These are phyloP conservation scores for Platichthys stellatus DNA, from an alignment of 2,113 vertebrate species.

Conservation along the genomic window DNA sequence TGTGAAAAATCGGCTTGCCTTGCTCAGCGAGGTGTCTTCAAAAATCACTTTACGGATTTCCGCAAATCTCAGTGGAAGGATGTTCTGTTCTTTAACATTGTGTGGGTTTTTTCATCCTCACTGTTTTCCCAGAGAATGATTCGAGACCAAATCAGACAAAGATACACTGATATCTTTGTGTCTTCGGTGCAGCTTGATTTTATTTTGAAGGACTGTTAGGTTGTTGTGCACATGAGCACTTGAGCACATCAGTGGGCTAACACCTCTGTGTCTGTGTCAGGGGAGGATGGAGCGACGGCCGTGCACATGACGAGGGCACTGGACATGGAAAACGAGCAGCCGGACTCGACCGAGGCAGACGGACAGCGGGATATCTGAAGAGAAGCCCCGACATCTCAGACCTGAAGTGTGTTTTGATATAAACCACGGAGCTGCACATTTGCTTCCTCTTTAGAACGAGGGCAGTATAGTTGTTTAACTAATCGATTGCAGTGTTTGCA, in stretches of 20 bases:
- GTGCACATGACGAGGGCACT: conserved; percentile 70
- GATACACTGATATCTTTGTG: not conserved
- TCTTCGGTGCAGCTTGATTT: not conserved
- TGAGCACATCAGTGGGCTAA: not conserved
- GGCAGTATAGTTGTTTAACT: not conserved
- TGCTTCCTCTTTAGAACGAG: not conserved
- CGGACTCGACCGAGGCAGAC: conserved; percentile 14
- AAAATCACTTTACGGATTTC: no score
- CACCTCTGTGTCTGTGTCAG: conserved; percentile 25
- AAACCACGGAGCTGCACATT: not conserved
- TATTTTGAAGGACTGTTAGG: not conserved
- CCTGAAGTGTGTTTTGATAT: not conserved
- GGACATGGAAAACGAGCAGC: conserved; percentile 57
- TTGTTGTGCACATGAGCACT: no score
- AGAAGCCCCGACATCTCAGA: not conserved
- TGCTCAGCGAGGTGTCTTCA: no score
- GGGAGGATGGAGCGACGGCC: conserved; percentile 31
- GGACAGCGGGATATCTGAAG: conserved; percentile 59
- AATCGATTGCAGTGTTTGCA: not conserved
- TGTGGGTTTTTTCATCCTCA: no score
- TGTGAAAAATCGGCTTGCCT: no score
- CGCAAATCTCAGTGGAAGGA: no score
- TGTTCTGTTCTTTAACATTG: no score
- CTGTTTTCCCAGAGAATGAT: no score
- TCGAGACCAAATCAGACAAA: no score